A percentile compares a stretch with the other conserved stretches of the same genome.
These are phyloP conservation scores for Lucifuga dentata DNA, from an alignment of 2,113 vertebrate species.

Conservation along the genomic window DNA sequence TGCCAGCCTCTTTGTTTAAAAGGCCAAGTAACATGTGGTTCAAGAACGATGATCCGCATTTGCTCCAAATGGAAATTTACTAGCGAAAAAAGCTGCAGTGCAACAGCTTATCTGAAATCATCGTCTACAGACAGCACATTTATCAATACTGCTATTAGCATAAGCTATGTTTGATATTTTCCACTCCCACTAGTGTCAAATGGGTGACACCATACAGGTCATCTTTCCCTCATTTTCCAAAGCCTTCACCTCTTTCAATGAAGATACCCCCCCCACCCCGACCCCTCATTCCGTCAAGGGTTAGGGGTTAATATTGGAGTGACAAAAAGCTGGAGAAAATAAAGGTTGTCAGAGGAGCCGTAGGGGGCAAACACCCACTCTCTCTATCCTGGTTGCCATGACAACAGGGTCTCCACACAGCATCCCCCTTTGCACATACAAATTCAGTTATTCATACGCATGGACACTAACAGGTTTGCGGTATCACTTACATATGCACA, in stretches of 20 bases:
- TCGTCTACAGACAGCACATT: slow-evolving; percentile 50
- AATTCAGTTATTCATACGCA: slow-evolving; percentile 83
- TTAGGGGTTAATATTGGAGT: slow-evolving; percentile 70
- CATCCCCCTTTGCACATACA: slow-evolving; percentile 70
- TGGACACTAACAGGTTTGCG: slow-evolving; percentile 62
- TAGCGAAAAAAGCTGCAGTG: slow-evolving; percentile 24
- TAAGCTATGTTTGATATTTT: slow-evolving; percentile 40
- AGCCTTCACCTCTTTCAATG: neutral
- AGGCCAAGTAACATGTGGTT: slow-evolving; percentile 32
- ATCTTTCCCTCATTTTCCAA: slow-evolving; percentile 19
- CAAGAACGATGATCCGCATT: slow-evolving; percentile 36
- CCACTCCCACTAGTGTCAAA: slow-evolving; percentile 47
- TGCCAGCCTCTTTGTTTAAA: slow-evolving; percentile 48
- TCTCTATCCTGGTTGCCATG: slow-evolving; percentile 75
- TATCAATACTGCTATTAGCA: slow-evolving; percentile 73
- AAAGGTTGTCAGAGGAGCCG: slow-evolving; percentile 76
- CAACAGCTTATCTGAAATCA: slow-evolving; percentile 56
- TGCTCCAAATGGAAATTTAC: slow-evolving; percentile 67
- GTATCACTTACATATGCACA: slow-evolving; percentile 61
- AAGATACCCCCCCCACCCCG: slow-evolving; percentile 2
- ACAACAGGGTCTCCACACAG: slow-evolving; percentile 75
- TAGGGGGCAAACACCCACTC: slow-evolving; percentile 73
- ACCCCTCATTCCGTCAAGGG: slow-evolving; percentile 17
- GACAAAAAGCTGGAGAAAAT: slow-evolving; percentile 77
- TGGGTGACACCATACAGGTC: neutral